These are phyloP conservation scores for Phoeniculus purpureus DNA, from an alignment of 2,797 vertebrate genomes.

Conservation along the genomic window DNA sequence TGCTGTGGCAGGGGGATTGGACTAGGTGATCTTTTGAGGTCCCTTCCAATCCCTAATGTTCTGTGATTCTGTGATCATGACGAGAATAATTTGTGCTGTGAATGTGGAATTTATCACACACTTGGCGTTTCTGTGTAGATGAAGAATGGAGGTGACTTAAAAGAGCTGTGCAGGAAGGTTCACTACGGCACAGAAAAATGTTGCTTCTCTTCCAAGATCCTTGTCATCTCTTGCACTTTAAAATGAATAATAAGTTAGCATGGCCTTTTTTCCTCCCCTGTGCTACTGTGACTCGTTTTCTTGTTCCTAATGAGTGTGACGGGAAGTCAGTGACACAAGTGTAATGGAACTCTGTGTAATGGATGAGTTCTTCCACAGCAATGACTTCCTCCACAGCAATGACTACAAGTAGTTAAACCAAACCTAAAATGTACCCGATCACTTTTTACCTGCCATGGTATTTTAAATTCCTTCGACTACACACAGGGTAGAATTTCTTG, in stretches of 20 bases:
- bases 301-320: not conserved
- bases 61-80: not conserved
- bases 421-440: not conserved
- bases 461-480: not conserved
- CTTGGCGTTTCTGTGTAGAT: not conserved
- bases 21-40: no score
- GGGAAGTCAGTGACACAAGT: not conserved
- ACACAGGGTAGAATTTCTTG: not conserved
- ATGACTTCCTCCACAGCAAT: not conserved
- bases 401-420: not conserved
- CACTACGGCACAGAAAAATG: not conserved
- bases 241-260: not conserved
- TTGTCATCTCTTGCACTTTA: conserved; percentile 4
- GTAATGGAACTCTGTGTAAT: not conserved
- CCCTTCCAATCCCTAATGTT: no score
- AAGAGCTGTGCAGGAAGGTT: not conserved
- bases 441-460: not conserved
- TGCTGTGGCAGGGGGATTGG: no score
- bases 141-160: not conserved
- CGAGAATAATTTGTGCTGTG: not conserved
- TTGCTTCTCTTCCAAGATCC: not conserved
- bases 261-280: not conserved
- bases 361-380: not conserved
- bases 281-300: conserved; percentile 1
- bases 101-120: not conserved